These are phyloP conservation scores for Orestias chungarensis DNA, from an alignment of 2,797 vertebrate genomes.

Conservation along the genomic window DNA sequence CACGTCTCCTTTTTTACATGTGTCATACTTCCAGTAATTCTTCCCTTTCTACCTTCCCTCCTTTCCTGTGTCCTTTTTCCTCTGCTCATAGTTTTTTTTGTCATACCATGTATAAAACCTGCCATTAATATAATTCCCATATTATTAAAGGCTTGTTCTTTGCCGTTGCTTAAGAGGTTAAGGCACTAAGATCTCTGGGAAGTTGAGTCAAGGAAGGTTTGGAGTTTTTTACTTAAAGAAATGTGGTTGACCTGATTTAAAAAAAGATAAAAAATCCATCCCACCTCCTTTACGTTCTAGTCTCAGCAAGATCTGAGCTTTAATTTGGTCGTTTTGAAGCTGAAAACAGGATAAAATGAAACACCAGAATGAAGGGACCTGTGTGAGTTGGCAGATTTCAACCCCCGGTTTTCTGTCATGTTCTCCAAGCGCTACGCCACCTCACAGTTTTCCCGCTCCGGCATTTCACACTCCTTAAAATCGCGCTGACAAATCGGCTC, in stretches of 20 bases:
- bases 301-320: conserved; percentile 44
- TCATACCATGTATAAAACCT: background rate
- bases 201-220: background rate
- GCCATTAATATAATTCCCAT: background rate
- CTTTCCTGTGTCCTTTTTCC: background rate
- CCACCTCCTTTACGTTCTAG: too few relatives aligned
- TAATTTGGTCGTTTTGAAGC: conserved; percentile 52
- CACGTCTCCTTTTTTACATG: background rate
- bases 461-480: background rate
- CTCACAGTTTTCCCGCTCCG: conserved; percentile 23
- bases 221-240: too few relatives aligned
- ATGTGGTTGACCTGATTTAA: too few relatives aligned
- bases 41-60: background rate
- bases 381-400: conserved; percentile 19
- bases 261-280: too few relatives aligned
- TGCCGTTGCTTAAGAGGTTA: background rate
- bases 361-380: conserved; percentile 14
- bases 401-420: conserved; percentile 16
- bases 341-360: conserved; percentile 21
- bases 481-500: conserved; percentile 51
- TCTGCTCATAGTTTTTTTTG: background rate
- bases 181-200: background rate
- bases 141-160: background rate
- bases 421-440: conserved; percentile 16
- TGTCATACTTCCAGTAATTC: background rate